Base-by-base conservation (phyloP, 2,888 invertebrate species). In the Pocota personata region DNA sequence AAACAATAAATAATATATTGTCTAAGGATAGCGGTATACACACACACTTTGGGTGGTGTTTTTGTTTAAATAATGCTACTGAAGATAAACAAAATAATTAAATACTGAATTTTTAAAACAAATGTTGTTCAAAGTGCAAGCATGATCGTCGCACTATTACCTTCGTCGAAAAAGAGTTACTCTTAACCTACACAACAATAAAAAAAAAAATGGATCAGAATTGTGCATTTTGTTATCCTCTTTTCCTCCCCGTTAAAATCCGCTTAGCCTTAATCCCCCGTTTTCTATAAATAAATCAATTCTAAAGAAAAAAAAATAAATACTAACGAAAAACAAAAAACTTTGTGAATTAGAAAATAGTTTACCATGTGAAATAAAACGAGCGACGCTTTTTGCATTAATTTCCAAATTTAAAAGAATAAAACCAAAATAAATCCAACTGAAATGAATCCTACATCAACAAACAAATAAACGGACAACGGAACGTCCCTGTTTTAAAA, bases 1-100 rank as follows among this genome's bases (percentile, higher is more conserved):
- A 90, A 92, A 92, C 89, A 90, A 91, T 88, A 92, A 92, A 92
- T 92, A 92, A 92, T 92, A 92, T 90, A 91, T 92, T 88, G 92
- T 92, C 89, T 92, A 92, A 88, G 88, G 83, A 84, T 27, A 16
- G 43, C 19, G 21, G 52, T 40, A 60, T 52, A 72, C 19, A 55
- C 52, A 66, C 2, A 69, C 64, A 57, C n/a, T 40, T 64, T 76
- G 58, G 21, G 46, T 66, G 76, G 71, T 76, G 82, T 77, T 82
- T 82, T 76, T 82, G 57, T 84, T 75, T 57, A 82, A 80, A 60
- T 35, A 66, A 66, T 55, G 64, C 71, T 73, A 73, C 84, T 80
- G 57, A 73, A 80, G 4, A 57, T 69, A 66, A 80, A 16, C 19
- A 82, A 78, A n/a, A 69, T 62, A 37, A 60, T 46, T 37, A 55